Evolutionary conservation across 2,797 vertebrate species (phyloP), one percentile per base, ranked within the genome.

Genomic region (Carduelis carduelis): DNA sequence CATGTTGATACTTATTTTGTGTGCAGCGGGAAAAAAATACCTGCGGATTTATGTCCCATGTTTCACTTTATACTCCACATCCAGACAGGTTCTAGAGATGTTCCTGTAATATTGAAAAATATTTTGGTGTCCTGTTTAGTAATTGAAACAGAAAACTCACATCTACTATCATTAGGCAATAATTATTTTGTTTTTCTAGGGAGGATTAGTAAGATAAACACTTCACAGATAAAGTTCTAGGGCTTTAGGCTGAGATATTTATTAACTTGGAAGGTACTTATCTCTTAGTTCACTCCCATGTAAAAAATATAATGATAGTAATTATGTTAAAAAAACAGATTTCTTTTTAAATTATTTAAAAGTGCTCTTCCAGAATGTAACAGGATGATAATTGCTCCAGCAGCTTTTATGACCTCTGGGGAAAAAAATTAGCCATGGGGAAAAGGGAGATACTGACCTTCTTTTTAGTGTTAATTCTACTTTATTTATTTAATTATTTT

Each of bases 261-360:
- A 97, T 95, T 96, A 95, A 97, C 94, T 96, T 91, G 88, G 66
- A 96, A 74, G 83, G 63, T 93, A 97, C 96, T 97, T 96, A 82
- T 96, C 87, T 93, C 44, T 96, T 83, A 81, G 88, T 96, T 96
- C 68, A 61, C 83, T 85, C 78, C 85, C 76, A 93, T 91, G 76
- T 96, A 96, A 90, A 96, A 97, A 92, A 92, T 90, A 83, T 79
- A 96, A 95, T 94, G 64, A 93, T 93, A 88, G 94, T 70, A 97
- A 97, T 97, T 97, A 95, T 66, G 79, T 91, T 93, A 59, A 75
- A 95, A 96, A 96, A 97, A 90, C 50, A 60, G 86, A 89, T 92
- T 35, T 39, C 47, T 89, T 91, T 91, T 96, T 61, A 87, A 97
- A 96, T 97, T 95, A 97, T 97, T 97, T 97, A 94, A 96, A 97